phyloP scores from a whole-genome alignment of 2,888 invertebrate species.

The Nymphalis polychloros region DNA sequence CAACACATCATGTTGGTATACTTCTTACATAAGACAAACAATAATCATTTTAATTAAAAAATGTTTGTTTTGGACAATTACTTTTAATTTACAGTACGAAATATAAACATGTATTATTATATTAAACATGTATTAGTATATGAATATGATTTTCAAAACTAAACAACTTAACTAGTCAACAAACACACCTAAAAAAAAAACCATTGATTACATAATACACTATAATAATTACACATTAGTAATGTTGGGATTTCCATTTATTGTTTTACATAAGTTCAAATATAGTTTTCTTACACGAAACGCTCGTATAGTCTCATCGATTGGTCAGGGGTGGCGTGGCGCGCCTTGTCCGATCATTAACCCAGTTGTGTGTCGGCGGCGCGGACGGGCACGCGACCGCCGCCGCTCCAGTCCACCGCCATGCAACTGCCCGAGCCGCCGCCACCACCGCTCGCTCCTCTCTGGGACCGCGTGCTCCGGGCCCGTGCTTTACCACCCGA shows the following conservation, averaged over 20 bases:
- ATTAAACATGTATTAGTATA: too few species aligned
- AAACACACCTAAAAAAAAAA: too few species aligned
- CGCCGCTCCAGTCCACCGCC: constrained; percentile 69
- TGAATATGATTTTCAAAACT: too few species aligned
- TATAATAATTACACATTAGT: neutral
- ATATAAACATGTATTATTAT: too few species aligned
- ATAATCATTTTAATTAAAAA: too few species aligned
- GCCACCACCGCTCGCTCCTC: constrained; percentile 84
- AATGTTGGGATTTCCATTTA: constrained; percentile 1
- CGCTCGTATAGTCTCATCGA: constrained; percentile 56
- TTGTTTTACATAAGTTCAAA: constrained; percentile 2
- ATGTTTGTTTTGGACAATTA: too few species aligned
- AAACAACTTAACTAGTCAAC: too few species aligned
- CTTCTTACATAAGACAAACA: too few species aligned
- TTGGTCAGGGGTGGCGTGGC: constrained; percentile 70
- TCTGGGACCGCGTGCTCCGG: constrained; percentile 91
- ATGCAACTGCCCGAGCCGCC: constrained; percentile 78
- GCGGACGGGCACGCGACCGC: constrained; percentile 74
- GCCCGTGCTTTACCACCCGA: constrained; percentile 87
- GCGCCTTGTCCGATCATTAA: constrained; percentile 79
- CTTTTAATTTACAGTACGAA: too few species aligned
- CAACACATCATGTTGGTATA: too few species aligned
- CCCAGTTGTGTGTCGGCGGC: constrained; percentile 78
- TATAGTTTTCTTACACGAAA: constrained; percentile 10
- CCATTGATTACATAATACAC: too few species aligned